phyloP scores from a whole-genome alignment of 1,140 invertebrate genomes.

The Penaeus vannamei region DNA sequence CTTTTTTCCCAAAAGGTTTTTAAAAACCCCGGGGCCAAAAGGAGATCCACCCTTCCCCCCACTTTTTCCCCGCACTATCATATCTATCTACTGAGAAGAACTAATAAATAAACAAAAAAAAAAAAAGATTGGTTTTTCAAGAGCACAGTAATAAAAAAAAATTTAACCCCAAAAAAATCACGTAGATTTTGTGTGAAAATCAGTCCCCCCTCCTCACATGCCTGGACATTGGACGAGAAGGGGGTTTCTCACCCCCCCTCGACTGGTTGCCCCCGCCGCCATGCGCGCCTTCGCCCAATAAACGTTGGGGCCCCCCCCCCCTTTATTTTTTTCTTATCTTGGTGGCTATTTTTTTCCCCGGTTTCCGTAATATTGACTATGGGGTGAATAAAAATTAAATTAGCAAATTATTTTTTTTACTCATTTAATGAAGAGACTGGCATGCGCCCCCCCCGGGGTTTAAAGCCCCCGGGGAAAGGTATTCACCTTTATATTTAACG shows the following conservation, averaged over 20 bases:
- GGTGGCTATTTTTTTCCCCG: too few species aligned
- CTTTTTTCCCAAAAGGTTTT: constrained; percentile 14
- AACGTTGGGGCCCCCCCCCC: neutral
- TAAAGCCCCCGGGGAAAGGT: constrained; percentile 36
- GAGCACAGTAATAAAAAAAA: neutral
- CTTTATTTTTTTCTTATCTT: neutral
- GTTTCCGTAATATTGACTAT: too few species aligned
- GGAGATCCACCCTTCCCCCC: neutral
- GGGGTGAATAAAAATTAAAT: neutral
- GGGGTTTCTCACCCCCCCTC: neutral
- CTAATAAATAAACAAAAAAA: neutral
- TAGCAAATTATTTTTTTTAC: neutral
- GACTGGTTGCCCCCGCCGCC: neutral
- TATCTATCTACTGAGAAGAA: neutral
- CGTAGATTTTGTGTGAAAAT: constrained; percentile 61
- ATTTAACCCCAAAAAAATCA: constrained; percentile 60
- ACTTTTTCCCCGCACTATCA: neutral
- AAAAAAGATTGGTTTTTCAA: neutral
- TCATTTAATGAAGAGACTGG: neutral
- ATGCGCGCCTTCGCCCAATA: neutral
- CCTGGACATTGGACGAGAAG: constrained; percentile 50
- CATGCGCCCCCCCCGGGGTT: neutral
- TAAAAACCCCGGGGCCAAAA: too few species aligned
- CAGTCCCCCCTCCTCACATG: constrained; percentile 38
- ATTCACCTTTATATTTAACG: constrained; percentile 45